phyloP scores from a whole-genome alignment of 1,140 invertebrate genomes.

The Heterodera schachtii region DNA sequence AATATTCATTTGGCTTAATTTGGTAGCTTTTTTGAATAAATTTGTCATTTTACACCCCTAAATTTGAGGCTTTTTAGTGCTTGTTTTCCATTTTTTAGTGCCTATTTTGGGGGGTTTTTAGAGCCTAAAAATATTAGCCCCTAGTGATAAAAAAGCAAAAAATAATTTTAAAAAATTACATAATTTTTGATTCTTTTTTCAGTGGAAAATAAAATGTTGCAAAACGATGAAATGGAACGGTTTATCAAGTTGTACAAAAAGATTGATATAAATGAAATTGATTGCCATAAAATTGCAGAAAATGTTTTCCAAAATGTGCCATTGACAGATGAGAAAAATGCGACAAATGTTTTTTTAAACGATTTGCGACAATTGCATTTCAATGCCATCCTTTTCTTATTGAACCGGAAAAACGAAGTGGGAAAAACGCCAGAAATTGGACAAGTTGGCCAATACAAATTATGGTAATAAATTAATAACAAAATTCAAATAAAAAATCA shows the following conservation, averaged over 20 bases:
- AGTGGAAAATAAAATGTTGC: not conserved
- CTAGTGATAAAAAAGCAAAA: too few relatives aligned
- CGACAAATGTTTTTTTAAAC: not conserved
- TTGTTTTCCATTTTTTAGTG: too few relatives aligned
- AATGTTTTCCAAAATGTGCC: not conserved
- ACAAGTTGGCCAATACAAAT: not conserved
- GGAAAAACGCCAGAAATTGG: not conserved
- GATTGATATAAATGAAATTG: not conserved
- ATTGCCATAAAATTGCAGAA: not conserved
- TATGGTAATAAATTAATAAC: not conserved
- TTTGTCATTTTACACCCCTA: too few relatives aligned
- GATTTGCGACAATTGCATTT: not conserved
- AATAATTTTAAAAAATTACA: too few relatives aligned
- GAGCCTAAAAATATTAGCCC: too few relatives aligned
- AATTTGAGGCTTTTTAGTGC: too few relatives aligned
- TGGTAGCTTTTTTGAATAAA: too few relatives aligned
- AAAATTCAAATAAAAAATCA: too few relatives aligned
- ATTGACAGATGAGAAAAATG: not conserved
- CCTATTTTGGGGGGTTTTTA: too few relatives aligned
- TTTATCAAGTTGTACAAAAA: not conserved
- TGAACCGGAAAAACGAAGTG: not conserved
- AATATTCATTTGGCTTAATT: too few relatives aligned
- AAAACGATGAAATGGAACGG: not conserved
- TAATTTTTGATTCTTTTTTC: not conserved
- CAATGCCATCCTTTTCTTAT: not conserved